Evolutionary conservation across 1,140 invertebrate genomes (phyloP).

Genomic region (Adoxophyes honmai): DNA sequence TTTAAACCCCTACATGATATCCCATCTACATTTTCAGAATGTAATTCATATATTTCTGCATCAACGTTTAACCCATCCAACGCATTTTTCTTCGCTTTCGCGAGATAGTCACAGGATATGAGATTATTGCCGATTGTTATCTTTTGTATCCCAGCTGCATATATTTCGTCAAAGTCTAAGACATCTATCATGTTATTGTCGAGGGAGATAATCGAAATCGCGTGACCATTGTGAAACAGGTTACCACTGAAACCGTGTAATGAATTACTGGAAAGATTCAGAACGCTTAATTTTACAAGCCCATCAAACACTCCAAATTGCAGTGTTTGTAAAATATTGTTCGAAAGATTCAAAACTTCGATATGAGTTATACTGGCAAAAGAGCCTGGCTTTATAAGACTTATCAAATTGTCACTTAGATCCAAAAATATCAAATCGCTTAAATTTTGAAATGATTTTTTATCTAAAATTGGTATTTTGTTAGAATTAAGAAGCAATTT

Average conservation of each 20-base stretch:
- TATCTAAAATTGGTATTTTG: not conserved
- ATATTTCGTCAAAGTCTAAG: not conserved
- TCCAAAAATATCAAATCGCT: not conserved
- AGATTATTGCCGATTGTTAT: not conserved
- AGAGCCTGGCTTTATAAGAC: not conserved
- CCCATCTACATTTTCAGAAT: slow-evolving; percentile 2
- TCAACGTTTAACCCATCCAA: not conserved
- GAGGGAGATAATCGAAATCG: not conserved
- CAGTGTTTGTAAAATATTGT: not conserved
- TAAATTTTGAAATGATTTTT: not conserved
- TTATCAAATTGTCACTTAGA: not conserved
- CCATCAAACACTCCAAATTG: not conserved
- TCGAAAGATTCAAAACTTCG: not conserved
- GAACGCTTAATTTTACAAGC: not conserved
- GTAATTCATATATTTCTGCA: not conserved
- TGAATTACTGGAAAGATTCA: not conserved
- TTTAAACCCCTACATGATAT: not conserved
- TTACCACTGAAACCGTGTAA: not conserved
- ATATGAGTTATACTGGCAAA: not conserved
- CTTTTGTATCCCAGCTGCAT: not conserved
- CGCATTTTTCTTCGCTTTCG: not conserved
- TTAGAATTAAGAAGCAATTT: not conserved
- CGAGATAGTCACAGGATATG: not conserved
- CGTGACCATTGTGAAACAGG: not conserved
- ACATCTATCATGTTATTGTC: not conserved